Evolutionary conservation across 2,113 vertebrate species (phyloP).

Genomic region (Petroica traversi): DNA sequence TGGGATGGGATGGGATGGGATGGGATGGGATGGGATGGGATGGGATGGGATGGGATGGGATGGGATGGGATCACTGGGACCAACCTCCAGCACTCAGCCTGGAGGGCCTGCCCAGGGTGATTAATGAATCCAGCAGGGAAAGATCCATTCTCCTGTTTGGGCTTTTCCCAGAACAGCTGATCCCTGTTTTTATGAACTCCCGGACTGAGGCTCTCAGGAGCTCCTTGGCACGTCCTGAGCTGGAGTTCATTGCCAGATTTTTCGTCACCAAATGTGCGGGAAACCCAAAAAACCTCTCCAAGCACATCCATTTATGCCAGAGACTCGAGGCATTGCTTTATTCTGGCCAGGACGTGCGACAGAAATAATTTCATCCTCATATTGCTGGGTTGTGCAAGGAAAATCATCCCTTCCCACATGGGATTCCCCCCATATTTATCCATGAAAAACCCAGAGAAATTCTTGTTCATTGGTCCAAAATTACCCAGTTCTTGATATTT

Average conservation of each 20-base stretch:
- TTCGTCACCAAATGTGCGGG: neutral
- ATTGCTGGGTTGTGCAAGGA: neutral
- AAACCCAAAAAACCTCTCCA: neutral
- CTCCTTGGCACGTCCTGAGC: neutral
- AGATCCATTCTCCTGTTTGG: neutral
- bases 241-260: neutral
- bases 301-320: too few relatives aligned
- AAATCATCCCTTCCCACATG: neutral
- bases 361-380: neutral
- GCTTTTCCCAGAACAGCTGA: neutral
- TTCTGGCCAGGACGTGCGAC: neutral
- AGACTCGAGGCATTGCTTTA: neutral
- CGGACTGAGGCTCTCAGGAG: neutral
- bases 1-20: neutral
- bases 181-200: neutral
- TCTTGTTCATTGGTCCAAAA: neutral
- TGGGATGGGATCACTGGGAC: neutral
- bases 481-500: rapidly evolving
- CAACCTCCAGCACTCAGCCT: neutral
- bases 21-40: neutral
- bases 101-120: neutral
- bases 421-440: neutral
- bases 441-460: neutral
- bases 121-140: neutral
- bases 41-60: neutral